Conservation (phyloP, 2,113 vertebrate species). For the Strix aluco region DNA sequence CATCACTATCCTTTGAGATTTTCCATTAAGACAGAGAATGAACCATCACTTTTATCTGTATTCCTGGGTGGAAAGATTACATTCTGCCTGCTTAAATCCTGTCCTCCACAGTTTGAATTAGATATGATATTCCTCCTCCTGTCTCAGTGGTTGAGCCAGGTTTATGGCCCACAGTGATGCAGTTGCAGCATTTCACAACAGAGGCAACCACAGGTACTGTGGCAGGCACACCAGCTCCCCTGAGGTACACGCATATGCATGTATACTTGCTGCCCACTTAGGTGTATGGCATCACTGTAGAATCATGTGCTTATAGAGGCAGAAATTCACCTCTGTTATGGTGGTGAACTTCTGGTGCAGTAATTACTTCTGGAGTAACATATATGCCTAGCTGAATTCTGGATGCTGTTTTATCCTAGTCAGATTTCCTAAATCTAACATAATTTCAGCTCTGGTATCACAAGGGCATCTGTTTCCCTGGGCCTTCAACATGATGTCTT, state of each 20-base stretch:
- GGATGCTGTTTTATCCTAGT: not conserved
- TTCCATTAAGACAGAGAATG: not conserved
- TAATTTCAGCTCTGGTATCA: not conserved
- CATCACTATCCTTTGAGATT: not conserved
- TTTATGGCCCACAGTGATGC: fast-evolving
- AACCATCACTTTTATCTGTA: not conserved
- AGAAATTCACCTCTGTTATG: not conserved
- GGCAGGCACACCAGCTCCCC: not conserved
- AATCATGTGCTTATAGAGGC: no score
- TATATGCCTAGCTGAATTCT: not conserved
- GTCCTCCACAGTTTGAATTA: not conserved
- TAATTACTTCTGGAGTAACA: not conserved
- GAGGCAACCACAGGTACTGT: fast-evolving
- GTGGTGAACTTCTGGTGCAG: not conserved
- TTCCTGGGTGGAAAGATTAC: not conserved
- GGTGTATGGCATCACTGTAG: fast-evolving
- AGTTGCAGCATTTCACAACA: not conserved
- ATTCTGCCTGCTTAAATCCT: not conserved
- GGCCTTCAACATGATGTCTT: not conserved
- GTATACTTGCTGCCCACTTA: not conserved
- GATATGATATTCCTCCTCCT: not conserved
- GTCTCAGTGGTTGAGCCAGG: not conserved
- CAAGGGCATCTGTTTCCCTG: not conserved
- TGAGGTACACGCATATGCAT: fast-evolving
- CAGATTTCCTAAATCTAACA: not conserved